These are phyloP conservation scores for Tylochromis polylepis DNA, from an alignment of 2,113 vertebrate species.

Conservation along the genomic window DNA sequence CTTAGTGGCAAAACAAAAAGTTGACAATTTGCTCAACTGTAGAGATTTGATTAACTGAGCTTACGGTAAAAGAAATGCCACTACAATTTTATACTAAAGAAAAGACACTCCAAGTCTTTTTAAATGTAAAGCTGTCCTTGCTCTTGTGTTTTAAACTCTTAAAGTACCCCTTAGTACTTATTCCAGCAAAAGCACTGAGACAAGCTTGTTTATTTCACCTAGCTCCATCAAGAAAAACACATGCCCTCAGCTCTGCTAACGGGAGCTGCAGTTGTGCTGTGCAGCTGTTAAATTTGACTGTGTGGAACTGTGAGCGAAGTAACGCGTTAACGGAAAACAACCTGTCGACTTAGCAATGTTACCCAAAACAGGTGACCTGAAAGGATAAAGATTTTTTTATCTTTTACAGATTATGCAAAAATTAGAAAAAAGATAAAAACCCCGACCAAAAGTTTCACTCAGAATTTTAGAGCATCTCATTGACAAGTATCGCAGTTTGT, in stretches of 20 bases:
- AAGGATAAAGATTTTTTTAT: background rate
- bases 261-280: background rate
- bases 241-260: background rate
- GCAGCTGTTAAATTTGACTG: background rate
- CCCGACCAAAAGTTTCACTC: background rate
- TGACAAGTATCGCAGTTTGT: background rate
- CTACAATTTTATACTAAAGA: background rate
- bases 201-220: background rate
- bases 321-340: background rate
- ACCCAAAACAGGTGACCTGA: background rate
- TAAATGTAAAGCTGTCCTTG: background rate
- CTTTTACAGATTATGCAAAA: background rate
- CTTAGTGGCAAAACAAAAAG: background rate
- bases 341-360: background rate
- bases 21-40: background rate
- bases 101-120: background rate
- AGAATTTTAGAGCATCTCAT: background rate
- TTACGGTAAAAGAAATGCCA: background rate
- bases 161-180: background rate
- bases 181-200: background rate
- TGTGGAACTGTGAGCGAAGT: background rate
- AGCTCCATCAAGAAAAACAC: background rate
- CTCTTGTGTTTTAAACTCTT: background rate
- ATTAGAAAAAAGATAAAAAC: background rate
- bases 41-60: background rate